Conservation (phyloP, 2,888 invertebrate genomes). For the Griposia aprilina region DNA sequence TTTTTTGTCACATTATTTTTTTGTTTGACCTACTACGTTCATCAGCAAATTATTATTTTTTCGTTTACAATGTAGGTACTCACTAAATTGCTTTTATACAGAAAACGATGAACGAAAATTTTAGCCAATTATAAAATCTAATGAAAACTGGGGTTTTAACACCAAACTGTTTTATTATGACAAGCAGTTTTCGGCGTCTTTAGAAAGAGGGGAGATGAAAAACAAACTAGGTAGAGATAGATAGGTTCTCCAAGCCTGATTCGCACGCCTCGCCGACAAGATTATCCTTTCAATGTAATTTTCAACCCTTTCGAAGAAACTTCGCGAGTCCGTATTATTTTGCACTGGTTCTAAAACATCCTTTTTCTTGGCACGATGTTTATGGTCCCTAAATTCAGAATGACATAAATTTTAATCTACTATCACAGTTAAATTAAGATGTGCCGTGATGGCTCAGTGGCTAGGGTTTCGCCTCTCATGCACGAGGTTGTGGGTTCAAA, state of each 20-base stretch:
- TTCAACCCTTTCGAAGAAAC: slow-evolving; percentile 27
- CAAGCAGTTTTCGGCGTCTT: neutral
- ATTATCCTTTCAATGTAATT: slow-evolving; percentile 50
- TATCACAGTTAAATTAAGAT: neutral
- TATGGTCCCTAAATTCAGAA: neutral
- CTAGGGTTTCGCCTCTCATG: no score
- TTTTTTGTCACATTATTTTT: slow-evolving; percentile 13
- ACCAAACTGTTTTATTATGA: slow-evolving; percentile 12
- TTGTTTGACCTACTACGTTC: neutral
- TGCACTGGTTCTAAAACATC: slow-evolving; percentile 18
- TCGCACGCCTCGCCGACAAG: slow-evolving; percentile 23
- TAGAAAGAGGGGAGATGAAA: slow-evolving; percentile 10
- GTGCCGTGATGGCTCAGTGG: no score
- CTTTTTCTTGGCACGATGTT: neutral
- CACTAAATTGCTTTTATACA: neutral
- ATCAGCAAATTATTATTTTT: neutral
- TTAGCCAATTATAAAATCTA: neutral
- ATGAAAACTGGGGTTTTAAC: neutral
- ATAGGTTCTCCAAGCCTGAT: slow-evolving; percentile 17
- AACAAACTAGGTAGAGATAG: slow-evolving; percentile 16
- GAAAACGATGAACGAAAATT: neutral
- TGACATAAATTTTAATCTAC: neutral
- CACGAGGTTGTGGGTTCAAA: no score
- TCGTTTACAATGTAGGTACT: neutral
- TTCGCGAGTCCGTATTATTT: slow-evolving; percentile 18